Conservation (phyloP, 2,888 invertebrate genomes). For the Muscina levida region DNA sequence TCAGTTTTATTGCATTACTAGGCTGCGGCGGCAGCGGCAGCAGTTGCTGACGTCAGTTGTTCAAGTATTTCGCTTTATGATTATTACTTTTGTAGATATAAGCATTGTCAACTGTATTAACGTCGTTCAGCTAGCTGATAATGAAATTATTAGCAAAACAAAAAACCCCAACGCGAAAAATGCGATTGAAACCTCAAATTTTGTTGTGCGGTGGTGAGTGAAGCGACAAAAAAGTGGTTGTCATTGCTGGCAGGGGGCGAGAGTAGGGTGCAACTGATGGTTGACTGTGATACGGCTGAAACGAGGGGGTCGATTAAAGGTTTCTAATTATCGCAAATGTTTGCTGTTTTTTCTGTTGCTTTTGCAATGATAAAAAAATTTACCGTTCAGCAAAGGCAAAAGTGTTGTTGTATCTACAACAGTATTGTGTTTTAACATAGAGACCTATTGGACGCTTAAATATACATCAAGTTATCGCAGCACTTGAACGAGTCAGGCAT, state of each 20-base stretch:
- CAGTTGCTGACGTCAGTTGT: constrained; percentile 37
- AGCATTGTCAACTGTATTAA: constrained; percentile 28
- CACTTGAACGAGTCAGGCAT: neutral
- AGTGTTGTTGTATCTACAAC: neutral
- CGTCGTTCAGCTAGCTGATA: constrained; percentile 24
- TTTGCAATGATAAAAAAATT: constrained; percentile 17
- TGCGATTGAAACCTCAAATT: constrained; percentile 28
- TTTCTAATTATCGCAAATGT: constrained; percentile 1
- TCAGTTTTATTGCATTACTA: constrained; percentile 36
- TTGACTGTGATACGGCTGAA: neutral
- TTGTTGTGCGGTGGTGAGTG: neutral
- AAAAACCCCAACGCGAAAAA: constrained; percentile 16
- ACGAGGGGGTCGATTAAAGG: neutral
- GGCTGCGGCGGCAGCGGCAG: constrained; percentile 5
- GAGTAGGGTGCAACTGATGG: neutral
- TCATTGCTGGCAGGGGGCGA: constrained; percentile 5
- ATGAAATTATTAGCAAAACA: constrained; percentile 20
- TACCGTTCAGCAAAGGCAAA: neutral
- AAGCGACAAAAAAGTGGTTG: neutral
- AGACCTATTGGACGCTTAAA: neutral
- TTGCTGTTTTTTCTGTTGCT: constrained; percentile 2
- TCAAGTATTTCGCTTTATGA: constrained; percentile 30
- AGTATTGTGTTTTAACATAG: neutral
- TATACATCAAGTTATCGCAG: neutral
- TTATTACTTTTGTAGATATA: constrained; percentile 35